Evolutionary conservation across 1,140 invertebrate species (phyloP), one percentile per base, ranked within the genome.

Genomic region (Rhopalosiphum padi): DNA sequence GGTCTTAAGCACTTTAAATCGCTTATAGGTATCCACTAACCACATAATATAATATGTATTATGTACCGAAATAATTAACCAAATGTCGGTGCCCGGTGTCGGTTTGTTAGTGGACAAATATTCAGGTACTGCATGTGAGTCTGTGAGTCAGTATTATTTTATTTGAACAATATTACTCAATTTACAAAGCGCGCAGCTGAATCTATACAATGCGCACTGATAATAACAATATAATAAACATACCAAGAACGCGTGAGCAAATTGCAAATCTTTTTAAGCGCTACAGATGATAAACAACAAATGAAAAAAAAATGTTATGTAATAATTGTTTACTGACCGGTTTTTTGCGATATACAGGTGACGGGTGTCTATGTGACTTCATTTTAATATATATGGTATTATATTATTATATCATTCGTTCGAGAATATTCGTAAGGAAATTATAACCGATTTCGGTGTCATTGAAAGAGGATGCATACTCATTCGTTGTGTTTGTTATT

Each of bases 111-210:
- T 68, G 4, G 2, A n/a, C 30, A 68, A 68, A 60, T 60, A 60
- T 60, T 68, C 30, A 77, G 15, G 0, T 35, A n/a, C 15, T 11
- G 3, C 30, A 77, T 3, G 3, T 41, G 41, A 41, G 41, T 41
- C 41, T 41, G 41, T 41, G 41, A 41, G 41, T 41, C 41, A 41
- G 41, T 41, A 15, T 77, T 77, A n/a, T 77, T 77, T 77, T 35
- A 77, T 77, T 77, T 77, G 15, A 77, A n/a, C 60, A 77, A 77
- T 77, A 77, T 77, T 77, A 77, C 60, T 77, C 60, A 77, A 77
- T 77, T 77, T 77, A 77, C 15, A 5, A n/a, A 15, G 4, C 3
- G 30, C 30, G n/a, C 15, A 77, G 30, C 15, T 77, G 60, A 77
- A 77, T 4, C 30, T 77, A n/a, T 77, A 77, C 60, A n/a, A n/a